Evolutionary conservation across 2,113 vertebrate genomes (phyloP).

Genomic region (Pterophyllum scalare): DNA sequence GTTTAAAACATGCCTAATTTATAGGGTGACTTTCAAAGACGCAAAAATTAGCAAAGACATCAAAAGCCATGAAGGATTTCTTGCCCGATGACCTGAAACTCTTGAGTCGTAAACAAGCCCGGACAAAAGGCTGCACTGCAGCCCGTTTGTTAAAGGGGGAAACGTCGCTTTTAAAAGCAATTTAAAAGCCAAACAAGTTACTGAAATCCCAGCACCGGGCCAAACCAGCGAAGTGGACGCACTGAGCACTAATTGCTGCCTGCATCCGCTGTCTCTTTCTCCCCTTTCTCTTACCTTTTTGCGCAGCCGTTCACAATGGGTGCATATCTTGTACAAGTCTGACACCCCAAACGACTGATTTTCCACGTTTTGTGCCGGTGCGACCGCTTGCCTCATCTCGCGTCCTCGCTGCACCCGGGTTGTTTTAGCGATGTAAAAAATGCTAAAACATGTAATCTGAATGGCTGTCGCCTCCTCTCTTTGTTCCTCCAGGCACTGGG

Average conservation of each 20-base stretch:
- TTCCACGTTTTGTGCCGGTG: slow-evolving; percentile 74
- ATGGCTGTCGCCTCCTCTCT: slow-evolving; percentile 59
- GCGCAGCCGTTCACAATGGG: slow-evolving; percentile 79
- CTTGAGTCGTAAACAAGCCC: slow-evolving; percentile 67
- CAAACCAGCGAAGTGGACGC: neutral
- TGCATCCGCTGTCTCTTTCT: neutral
- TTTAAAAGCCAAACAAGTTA: neutral
- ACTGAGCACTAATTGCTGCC: neutral
- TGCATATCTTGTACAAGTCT: slow-evolving; percentile 80
- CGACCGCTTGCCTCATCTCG: slow-evolving; percentile 81
- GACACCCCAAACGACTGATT: slow-evolving; percentile 73
- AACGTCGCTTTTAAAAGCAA: slow-evolving; percentile 1
- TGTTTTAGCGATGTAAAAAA: slow-evolving; percentile 18
- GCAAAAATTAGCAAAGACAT: neutral
- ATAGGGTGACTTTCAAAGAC: neutral
- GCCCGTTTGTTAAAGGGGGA: slow-evolving; percentile 39
- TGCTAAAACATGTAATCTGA: neutral
- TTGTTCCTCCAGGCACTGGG: slow-evolving; percentile 77
- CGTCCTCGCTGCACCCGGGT: slow-evolving; percentile 44
- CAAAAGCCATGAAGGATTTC: neutral
- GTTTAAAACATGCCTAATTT: neutral
- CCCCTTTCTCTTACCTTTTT: slow-evolving; percentile 79
- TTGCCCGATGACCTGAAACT: slow-evolving; percentile 20
- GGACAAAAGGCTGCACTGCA: slow-evolving; percentile 78
- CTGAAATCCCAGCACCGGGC: too few species aligned